Conservation (phyloP, 2,888 invertebrate species). For the Philereme transversata region DNA sequence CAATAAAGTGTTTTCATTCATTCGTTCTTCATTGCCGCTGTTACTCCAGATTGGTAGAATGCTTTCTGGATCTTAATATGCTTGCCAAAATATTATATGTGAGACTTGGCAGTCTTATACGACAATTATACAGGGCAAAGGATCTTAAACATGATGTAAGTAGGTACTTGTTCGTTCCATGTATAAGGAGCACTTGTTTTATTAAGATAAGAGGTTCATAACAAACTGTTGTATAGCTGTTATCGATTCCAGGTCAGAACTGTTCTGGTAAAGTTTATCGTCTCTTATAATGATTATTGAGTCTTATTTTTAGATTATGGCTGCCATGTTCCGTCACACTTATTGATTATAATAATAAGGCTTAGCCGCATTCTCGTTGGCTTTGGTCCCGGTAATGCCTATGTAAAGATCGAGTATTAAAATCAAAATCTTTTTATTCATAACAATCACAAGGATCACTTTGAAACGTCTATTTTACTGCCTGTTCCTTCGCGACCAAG, state of each 20-base stretch:
- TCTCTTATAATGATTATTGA: constrained; percentile 51
- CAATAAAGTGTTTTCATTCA: too few relatives aligned
- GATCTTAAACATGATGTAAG: constrained; percentile 6
- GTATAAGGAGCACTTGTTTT: constrained; percentile 60
- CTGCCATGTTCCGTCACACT: constrained; percentile 10
- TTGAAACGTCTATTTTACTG: too few relatives aligned
- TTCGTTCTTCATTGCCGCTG: too few relatives aligned
- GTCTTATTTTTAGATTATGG: constrained; percentile 57
- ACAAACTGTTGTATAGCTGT: constrained; percentile 61
- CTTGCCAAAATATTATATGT: neutral
- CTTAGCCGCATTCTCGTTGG: too few relatives aligned
- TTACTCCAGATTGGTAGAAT: too few relatives aligned
- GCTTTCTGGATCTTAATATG: too few relatives aligned
- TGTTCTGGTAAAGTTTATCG: constrained; percentile 64
- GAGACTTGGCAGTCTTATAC: neutral
- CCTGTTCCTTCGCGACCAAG: too few relatives aligned
- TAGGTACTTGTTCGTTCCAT: constrained; percentile 45
- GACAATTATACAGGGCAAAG: constrained; percentile 24
- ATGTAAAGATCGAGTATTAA: too few relatives aligned
- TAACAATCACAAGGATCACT: too few relatives aligned
- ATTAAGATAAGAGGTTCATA: constrained; percentile 65
- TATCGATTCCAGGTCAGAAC: constrained; percentile 63
- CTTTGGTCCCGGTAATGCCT: too few relatives aligned
- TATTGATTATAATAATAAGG: too few relatives aligned
- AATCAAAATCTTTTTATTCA: too few relatives aligned